Percentiles rank a stretch among this genome's conserved stretches.
These are phyloP conservation scores for Hyphantria cunea DNA, from an alignment of 1,140 invertebrate species.

Conservation along the genomic window DNA sequence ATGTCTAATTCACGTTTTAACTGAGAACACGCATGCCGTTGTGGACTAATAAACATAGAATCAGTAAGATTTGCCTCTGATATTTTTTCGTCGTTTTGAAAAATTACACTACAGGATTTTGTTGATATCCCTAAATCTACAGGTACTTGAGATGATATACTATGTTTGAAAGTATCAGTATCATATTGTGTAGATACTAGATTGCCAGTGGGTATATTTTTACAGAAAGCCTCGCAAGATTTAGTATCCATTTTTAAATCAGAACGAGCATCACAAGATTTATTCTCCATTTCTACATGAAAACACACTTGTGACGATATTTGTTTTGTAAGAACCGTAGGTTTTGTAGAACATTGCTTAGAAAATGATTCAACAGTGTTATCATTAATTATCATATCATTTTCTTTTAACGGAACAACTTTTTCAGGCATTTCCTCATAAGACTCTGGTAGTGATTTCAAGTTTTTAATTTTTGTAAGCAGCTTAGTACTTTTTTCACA, in stretches of 20 bases:
- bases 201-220: too few relatives aligned
- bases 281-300: too few relatives aligned
- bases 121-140: background rate
- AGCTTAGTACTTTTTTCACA: constrained; percentile 33
- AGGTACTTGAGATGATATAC: background rate
- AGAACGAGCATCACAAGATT: background rate
- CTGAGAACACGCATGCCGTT: too few relatives aligned
- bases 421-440: constrained; percentile 37
- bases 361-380: background rate
- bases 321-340: constrained; percentile 29
- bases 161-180: background rate
- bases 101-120: too few relatives aligned
- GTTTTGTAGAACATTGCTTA: constrained; percentile 30
- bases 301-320: constrained; percentile 40
- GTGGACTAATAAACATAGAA: too few relatives aligned
- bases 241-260: constrained; percentile 6
- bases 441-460: background rate
- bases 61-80: too few relatives aligned
- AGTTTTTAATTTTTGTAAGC: constrained; percentile 16
- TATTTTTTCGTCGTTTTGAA: too few relatives aligned
- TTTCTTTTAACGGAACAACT: constrained; percentile 11
- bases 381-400: constrained; percentile 10
- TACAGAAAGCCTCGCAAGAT: too few relatives aligned
- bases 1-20: background rate
- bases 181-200: too few relatives aligned